A percentile compares a stretch with the other conserved stretches of the same genome.
Evolutionary conservation across 2,888 invertebrate species (phyloP).

Genomic region (Didymodactylos carnosus): DNA sequence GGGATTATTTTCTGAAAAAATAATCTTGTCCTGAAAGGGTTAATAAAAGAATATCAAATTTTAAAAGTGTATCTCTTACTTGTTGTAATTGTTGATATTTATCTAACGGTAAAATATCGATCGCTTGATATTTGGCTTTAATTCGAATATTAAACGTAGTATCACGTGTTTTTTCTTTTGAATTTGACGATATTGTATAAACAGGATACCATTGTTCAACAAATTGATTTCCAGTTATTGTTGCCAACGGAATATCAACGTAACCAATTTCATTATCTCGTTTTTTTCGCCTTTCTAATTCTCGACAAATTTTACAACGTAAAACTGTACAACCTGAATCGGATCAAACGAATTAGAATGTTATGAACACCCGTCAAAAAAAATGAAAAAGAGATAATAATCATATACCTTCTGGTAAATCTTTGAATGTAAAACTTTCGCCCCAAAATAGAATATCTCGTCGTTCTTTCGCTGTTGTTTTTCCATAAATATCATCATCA

Average conservation of each 20-base stretch:
- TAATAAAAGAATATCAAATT: conserved; percentile 22
- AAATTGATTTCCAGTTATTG: conserved; percentile 59
- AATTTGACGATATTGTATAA: not conserved
- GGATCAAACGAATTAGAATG: not conserved
- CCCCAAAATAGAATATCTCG: conserved; percentile 83
- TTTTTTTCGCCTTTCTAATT: not conserved
- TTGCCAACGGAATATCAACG: conserved; percentile 61
- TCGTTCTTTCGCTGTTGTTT: conserved; percentile 72
- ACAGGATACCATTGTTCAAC: conserved; percentile 53
- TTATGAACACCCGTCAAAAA: not conserved
- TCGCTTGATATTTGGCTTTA: conserved; percentile 66
- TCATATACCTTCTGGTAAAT: conserved; percentile 14
- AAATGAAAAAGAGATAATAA: not conserved
- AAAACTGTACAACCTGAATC: not conserved
- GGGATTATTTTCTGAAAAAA: no score
- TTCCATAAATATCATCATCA: conserved; percentile 67
- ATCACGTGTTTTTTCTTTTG: not conserved
- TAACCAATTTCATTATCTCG: conserved; percentile 41
- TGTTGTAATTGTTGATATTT: conserved; percentile 53
- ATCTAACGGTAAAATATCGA: conserved; percentile 68
- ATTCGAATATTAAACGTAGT: conserved; percentile 51
- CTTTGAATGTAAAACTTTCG: conserved; percentile 71
- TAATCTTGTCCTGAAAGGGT: conserved; percentile 54
- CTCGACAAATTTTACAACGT: not conserved
- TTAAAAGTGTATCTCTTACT: not conserved